Evolutionary conservation across 2,113 vertebrate genomes (phyloP).

Genomic region (Toxostoma redivivum): DNA sequence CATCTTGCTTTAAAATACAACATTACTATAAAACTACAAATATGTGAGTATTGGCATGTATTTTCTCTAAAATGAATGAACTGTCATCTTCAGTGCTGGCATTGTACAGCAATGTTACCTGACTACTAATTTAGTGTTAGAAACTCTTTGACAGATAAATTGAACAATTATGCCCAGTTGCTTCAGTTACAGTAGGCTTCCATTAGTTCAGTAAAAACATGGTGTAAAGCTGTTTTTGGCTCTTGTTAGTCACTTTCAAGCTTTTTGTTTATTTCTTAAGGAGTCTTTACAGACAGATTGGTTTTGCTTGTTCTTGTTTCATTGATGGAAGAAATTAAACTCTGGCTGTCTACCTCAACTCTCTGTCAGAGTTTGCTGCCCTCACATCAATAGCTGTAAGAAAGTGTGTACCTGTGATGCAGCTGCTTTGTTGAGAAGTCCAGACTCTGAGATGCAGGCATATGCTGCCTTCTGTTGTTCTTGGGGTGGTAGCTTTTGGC

Average conservation of each 20-base stretch:
- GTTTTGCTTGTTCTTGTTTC: not conserved
- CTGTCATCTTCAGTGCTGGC: not conserved
- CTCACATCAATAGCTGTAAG: not conserved
- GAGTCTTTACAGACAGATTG: not conserved
- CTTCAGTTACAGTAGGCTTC: not conserved
- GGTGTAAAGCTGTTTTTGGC: not conserved
- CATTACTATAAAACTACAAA: not conserved
- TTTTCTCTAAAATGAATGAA: not conserved
- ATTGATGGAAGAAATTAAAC: not conserved
- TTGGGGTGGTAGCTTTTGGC: not conserved
- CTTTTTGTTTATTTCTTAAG: not conserved
- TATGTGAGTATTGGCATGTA: not conserved
- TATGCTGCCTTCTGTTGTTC: not conserved
- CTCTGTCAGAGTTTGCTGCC: not conserved
- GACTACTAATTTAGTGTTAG: not conserved
- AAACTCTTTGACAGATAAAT: not conserved
- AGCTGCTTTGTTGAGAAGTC: not conserved
- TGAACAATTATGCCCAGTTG: not conserved
- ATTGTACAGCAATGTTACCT: not conserved
- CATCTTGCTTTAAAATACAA: not conserved
- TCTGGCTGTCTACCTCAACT: not conserved
- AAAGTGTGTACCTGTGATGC: fast-evolving
- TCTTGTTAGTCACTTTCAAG: not conserved
- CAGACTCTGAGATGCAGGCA: too few species aligned
- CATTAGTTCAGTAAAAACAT: not conserved